Evolutionary conservation across 2,888 invertebrate species (phyloP).

Genomic region (Mythimna ferrago): DNA sequence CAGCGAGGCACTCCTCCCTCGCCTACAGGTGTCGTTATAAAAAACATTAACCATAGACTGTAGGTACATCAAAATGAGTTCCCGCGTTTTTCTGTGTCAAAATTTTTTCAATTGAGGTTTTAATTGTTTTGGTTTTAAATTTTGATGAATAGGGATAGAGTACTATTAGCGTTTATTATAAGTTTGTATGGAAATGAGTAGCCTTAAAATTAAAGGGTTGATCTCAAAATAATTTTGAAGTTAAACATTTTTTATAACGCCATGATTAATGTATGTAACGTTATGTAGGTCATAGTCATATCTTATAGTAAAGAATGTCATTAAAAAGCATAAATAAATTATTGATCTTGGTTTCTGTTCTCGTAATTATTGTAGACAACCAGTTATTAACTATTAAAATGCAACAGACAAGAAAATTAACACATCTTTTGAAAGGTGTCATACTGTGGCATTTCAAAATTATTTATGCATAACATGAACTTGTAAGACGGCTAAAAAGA

Average conservation of each 20-base stretch:
- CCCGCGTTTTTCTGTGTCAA: conserved; percentile 75
- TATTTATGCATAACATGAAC: conserved; percentile 27
- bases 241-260: too few species aligned
- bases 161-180: conserved; percentile 16
- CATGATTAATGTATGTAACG: too few species aligned
- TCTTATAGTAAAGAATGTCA: too few species aligned
- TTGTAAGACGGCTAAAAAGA: background rate
- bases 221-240: background rate
- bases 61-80: conserved; percentile 72
- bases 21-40: conserved; percentile 81
- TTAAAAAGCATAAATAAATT: background rate
- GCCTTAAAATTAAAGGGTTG: background rate
- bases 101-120: conserved; percentile 52
- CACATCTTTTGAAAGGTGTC: conserved; percentile 22
- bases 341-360: background rate
- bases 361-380: background rate
- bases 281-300: too few species aligned
- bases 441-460: background rate
- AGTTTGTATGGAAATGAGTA: conserved; percentile 13
- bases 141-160: conserved; percentile 17
- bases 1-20: conserved; percentile 68
- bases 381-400: conserved; percentile 8
- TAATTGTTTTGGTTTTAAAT: conserved; percentile 60
- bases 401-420: conserved; percentile 4
- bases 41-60: conserved; percentile 76